A percentile compares a stretch with the other conserved stretches of the same genome.
phyloP scores from a whole-genome alignment of 2,888 invertebrate species.

The Patella ulyssiponensis region DNA sequence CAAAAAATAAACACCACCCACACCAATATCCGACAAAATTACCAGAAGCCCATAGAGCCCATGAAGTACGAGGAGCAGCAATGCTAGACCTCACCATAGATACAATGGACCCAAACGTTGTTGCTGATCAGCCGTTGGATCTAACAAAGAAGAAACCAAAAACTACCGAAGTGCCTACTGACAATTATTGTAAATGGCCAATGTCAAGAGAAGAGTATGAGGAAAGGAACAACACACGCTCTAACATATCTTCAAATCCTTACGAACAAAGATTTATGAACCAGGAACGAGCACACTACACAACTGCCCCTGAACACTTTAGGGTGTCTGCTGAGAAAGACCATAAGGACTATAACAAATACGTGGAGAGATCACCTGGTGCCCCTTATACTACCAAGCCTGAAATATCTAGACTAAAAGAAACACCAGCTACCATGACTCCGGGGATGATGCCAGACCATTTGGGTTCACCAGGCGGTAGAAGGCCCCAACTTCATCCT shows the following conservation, averaged over 20 bases:
- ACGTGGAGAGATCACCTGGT: conserved; percentile 10
- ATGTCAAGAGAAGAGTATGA: conserved; percentile 24
- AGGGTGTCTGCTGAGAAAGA: neutral
- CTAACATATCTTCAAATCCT: neutral
- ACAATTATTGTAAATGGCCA: conserved; percentile 20
- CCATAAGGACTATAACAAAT: neutral
- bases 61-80: neutral
- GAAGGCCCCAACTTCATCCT: conserved; percentile 36
- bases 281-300: neutral
- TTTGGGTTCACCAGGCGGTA: conserved; percentile 23
- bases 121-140: conserved; percentile 38
- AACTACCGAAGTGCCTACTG: conserved; percentile 16
- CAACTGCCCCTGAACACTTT: neutral
- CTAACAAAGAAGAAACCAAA: conserved; percentile 45
- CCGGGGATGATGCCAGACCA: conserved; percentile 9
- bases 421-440: conserved; percentile 27
- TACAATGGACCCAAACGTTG: neutral
- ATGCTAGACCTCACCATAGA: neutral
- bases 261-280: neutral
- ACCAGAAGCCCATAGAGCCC: neutral
- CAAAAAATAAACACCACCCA: neutral
- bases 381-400: conserved; percentile 17
- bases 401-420: neutral
- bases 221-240: conserved; percentile 2
- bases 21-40: neutral